Evolutionary conservation across 2,113 vertebrate genomes (phyloP), one percentile per base, ranked within the genome.

Genomic region (Sinosuthora webbiana): DNA sequence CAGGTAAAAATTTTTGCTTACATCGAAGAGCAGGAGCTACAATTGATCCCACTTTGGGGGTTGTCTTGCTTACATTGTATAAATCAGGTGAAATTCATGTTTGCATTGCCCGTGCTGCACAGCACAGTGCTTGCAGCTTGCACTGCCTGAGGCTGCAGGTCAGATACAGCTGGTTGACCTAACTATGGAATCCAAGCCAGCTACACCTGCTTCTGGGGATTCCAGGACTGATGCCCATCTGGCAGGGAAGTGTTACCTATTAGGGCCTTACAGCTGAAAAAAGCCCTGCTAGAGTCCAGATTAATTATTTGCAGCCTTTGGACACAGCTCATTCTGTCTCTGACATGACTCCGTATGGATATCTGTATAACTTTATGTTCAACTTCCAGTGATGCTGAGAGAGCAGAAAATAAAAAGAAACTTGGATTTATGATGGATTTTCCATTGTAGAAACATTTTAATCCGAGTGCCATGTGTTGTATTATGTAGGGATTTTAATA

Each of bases 11-110:
- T 0, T 10, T 6, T 13, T 57, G 37, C 57, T 76, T 79, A 14
- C 22, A 15, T 78, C 0, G 1, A 77, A 74, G 55, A 70, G 20
- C 28, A 30, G 0, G 0, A 65, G 59, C 55, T 27, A 44, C 37
- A 77, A 7, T 33, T 81, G 73, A 44, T 89, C 11, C 8, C 28
- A 7, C 44, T 83, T 67, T 37, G 31, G n/a, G 23, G 11, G 4
- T 44, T 87, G 11, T 71, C 28, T 76, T 8, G 1, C 37, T 84
- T 74, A 28, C 11, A 12, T 41, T 57, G 9, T 65, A 0, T 33
- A 68, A 42, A 18, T 69, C 49, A 39, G 45, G 8, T 69, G 35
- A 77, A 78, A 56, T 37, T 76, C 21, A 8, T n/a, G 22, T 76
- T 53, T 63, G 13, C 7, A 11, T 37, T 53, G 20, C n/a, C 64